These are phyloP conservation scores for Chrysolina oricalcia DNA, from an alignment of 2,888 invertebrate species.

Conservation along the genomic window DNA sequence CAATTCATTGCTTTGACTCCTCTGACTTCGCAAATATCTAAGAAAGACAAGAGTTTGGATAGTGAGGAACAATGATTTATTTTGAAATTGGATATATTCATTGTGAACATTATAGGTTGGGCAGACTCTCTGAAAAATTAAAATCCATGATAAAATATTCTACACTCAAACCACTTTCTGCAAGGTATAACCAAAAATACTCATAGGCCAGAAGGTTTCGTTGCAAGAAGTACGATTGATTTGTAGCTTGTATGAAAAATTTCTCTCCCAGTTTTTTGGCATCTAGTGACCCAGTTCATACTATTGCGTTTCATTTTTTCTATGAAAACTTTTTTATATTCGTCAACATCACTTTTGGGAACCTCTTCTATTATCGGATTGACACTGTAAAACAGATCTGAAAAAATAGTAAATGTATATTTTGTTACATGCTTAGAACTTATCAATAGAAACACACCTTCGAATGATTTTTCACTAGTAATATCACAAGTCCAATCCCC, in stretches of 20 bases:
- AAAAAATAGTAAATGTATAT: neutral
- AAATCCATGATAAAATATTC: no score
- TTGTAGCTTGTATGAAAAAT: constrained; percentile 21
- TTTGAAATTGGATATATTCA: no score
- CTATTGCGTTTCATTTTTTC: constrained; percentile 33
- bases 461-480: constrained; percentile 32
- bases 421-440: neutral
- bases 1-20: no score
- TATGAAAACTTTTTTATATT: constrained; percentile 33
- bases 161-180: no score
- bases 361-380: constrained; percentile 36
- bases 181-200: no score
- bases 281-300: constrained; percentile 28
- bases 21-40: no score
- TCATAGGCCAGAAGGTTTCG: neutral
- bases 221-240: constrained; percentile 24
- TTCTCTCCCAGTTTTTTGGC: constrained; percentile 26
- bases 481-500: constrained; percentile 22
- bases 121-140: no score
- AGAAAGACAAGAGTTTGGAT: no score
- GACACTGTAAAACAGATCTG: constrained; percentile 34
- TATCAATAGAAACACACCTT: constrained; percentile 12
- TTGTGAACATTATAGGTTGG: no score
- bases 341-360: constrained; percentile 33
- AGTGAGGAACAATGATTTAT: no score